phyloP scores from a whole-genome alignment of 2,797 vertebrate genomes.

The Sphenopsis melanotis region DNA sequence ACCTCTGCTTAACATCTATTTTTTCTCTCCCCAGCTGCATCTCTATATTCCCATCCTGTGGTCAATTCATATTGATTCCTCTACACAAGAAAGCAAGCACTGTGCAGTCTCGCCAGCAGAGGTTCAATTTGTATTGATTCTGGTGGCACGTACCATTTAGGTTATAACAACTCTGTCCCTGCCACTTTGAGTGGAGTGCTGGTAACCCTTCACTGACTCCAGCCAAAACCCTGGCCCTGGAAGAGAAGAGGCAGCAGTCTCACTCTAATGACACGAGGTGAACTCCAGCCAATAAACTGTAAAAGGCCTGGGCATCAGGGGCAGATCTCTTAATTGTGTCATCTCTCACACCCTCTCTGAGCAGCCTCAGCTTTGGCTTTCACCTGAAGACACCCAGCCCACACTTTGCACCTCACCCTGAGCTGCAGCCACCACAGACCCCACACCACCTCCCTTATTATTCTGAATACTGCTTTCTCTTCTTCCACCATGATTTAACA shows the following conservation, averaged over 20 bases:
- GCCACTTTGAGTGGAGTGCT: background rate
- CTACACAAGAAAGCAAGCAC: background rate
- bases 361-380: background rate
- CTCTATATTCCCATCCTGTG: background rate
- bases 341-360: background rate
- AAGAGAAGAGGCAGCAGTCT: background rate
- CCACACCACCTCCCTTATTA: background rate
- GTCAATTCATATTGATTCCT: background rate
- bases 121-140: slow-evolving; percentile 2
- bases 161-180: background rate
- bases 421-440: background rate
- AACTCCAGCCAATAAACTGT: background rate
- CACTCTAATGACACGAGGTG: background rate
- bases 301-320: background rate
- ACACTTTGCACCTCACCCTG: background rate
- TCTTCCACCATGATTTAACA: background rate
- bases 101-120: background rate
- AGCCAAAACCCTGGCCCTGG: background rate
- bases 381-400: background rate
- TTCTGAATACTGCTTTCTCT: background rate
- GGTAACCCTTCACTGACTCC: background rate
- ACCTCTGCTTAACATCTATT: background rate
- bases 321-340: background rate
- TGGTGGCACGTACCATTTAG: background rate
- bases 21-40: background rate